Base-by-base conservation (phyloP, 1,140 invertebrate genomes). In the Pseudomyrmex cubaensis region DNA sequence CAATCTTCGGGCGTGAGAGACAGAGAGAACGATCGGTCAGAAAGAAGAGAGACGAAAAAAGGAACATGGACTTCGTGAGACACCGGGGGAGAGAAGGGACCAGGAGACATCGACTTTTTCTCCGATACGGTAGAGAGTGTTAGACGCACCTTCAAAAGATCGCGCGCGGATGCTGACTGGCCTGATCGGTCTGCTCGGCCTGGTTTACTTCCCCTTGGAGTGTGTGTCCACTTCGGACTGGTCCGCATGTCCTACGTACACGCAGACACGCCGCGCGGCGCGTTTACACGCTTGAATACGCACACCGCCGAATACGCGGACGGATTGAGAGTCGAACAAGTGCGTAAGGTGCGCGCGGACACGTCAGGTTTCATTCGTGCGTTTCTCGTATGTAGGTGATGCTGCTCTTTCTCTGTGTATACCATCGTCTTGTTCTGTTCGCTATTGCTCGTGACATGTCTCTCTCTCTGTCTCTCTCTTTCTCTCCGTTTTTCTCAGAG, bases 141-240 rank as follows among this genome's bases (percentile, higher is more conserved):
- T 93, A 93, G 91, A 90, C 89, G 87, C 88, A 87, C 80, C 89
- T 85, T 89, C 87, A 84, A 89, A 90, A 90, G 82, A 64, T 59
- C 83, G 66, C 35, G 87, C 90, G 90, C 91, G 91, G 92, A 93
- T 93, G 92, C 91, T 93, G 93, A 90, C 90, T 92, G 91, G 91
- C 89, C 90, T 90, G 91, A 89, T 75, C 92, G 89, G 91, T 88
- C 89, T 90, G 90, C 74, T 89, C 91, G 94, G 91, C 94, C 94
- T 94, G 94, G 94, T 94, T 94, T 94, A 94, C 94, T 94, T 93
- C 88, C 70, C 70, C 35, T 35, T 35, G 35, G 61, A 82, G 62
- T 82, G 82, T 84, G 69, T 69, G 70, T 82, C 80, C 66, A 82
- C 86, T 25, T 35, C 35, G 35, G 75, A 87, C 84, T 85, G 85